Evolutionary conservation across 2,888 invertebrate genomes (phyloP).

Genomic region (Epirrita christyi): DNA sequence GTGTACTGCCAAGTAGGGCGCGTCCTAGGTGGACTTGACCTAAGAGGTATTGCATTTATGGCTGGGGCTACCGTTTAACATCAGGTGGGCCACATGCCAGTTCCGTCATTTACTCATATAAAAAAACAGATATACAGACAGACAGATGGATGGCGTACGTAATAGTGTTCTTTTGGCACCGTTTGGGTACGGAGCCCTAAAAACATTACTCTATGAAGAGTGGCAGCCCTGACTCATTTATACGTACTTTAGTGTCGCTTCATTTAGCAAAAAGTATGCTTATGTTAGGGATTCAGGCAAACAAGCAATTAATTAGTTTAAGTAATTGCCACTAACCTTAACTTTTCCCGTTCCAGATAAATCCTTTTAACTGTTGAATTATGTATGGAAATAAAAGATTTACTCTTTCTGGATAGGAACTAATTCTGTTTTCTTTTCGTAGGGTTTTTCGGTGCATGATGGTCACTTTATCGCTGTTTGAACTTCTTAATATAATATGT

Average conservation of each 20-base stretch:
- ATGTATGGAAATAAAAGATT: conserved; percentile 58
- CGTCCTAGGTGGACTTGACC: too few relatives aligned
- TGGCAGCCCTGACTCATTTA: conserved; percentile 53
- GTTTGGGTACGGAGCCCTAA: too few relatives aligned
- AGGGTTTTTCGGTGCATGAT: background rate
- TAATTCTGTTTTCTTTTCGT: conserved; percentile 10
- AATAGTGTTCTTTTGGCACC: too few relatives aligned
- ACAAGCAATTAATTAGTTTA: conserved; percentile 80
- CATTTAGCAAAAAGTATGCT: conserved; percentile 79
- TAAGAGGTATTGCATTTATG: too few relatives aligned
- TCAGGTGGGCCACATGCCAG: too few relatives aligned
- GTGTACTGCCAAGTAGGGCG: too few relatives aligned
- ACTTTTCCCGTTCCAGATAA: conserved; percentile 66
- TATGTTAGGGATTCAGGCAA: conserved; percentile 70
- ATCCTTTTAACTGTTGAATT: conserved; percentile 66
- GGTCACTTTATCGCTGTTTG: too few relatives aligned
- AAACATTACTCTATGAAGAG: background rate
- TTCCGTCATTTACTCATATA: too few relatives aligned
- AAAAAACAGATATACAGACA: too few relatives aligned
- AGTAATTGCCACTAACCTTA: conserved; percentile 74
- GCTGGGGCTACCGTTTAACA: too few relatives aligned
- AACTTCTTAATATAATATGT: too few relatives aligned
- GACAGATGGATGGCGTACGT: too few relatives aligned
- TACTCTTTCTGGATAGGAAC: conserved; percentile 25
- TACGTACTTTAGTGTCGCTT: conserved; percentile 68